Evolutionary conservation across 2,113 vertebrate species (phyloP), one percentile per base, ranked within the genome.

Genomic region (Ariopsis seemanni): DNA sequence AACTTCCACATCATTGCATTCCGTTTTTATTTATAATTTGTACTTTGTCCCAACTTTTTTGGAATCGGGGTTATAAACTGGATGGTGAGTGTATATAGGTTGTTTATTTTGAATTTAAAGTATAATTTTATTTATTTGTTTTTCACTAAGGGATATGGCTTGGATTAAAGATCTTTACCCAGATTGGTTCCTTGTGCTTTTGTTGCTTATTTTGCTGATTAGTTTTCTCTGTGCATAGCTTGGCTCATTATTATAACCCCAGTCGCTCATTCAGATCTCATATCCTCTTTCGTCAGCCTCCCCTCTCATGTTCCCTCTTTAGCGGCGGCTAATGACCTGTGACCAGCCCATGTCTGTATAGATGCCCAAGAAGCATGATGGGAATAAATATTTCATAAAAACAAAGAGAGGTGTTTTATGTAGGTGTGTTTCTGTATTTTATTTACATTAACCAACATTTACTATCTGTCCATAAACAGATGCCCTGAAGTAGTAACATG

Each of bases 261-360:
- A 71, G 63, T 81, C 81, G 27, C 52, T 57, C 48, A 55, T 81
- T 86, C 74, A 67, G 60, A 86, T 57, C 74, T 80, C 75, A 86
- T 79, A 86, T 86, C 52, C 75, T 81, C 62, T 65, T 81, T 58
- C 63, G 81, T 80, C 60, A 80, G 75, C 53, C 27, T 50, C 18
- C 8, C 57, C 57, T 22, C 60, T 12, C 22, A 42, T 17, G 7
- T 72, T 84, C 60, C 52, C 53, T 71, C 69, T 86, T 82, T 84
- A 87, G 78, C 85, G 71, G 83, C 52, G 30, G 86, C 84, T 87
- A 82, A 89, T 69, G 83, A 48, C 53, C 58, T 85, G 78, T 88
- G 34, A 69, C 69, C 79, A 48, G 79, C 60, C 79, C 65, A 77
- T 85, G n/a, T 27, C 86, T 85, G 63, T 84, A 74, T 42, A 42